Evolutionary conservation across 2,797 vertebrate species (phyloP), one percentile per base, ranked within the genome.

Genomic region (Argentina silus): DNA sequence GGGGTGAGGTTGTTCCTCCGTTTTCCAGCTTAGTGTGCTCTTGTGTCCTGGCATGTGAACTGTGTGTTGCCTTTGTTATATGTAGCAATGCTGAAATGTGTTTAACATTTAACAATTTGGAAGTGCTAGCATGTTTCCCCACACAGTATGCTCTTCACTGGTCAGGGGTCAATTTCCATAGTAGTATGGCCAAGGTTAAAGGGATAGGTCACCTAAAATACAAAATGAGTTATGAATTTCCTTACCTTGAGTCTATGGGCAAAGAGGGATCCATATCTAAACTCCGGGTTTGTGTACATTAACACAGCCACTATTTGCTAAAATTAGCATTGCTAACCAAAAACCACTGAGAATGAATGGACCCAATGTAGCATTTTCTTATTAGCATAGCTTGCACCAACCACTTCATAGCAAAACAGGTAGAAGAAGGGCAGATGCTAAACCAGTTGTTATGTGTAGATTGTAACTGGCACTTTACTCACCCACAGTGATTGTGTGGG

Each of bases 401-500:
- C 27, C 27, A 4, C 27, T 4, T 36, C 27, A 36, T 36, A 36
- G 27, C 27, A 12, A 21, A 12, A 19, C 6, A 60, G 27, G 9
- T 2, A 36, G 23, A 1, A 36, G 23, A 60, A 21, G 5, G 21
- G 21, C 23, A 23, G 59, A 61, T 60, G 21, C 59, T 36, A 61
- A 42, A 21, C 14, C 6, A 42, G 10, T n/a, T 42, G 10, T 57
- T 43, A 44, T 15, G 14, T 27, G 1, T 23, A 14, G 4, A 8
- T 44, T 17, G 23, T 11, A 36, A 7, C 12, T 27, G 45, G 15
- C 10, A 15, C 17, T 11, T 11, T 4, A 83, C 93, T 92, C 87
- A 96, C 96, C 95, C 0, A 95, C 93, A 11, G 91, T 91, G 42
- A 93, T 87, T 23, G 94, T 94, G 80, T 95, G 95, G 1, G 92